Evolutionary conservation across 2,113 vertebrate species (phyloP).

Genomic region (Platysternon megacephalum): DNA sequence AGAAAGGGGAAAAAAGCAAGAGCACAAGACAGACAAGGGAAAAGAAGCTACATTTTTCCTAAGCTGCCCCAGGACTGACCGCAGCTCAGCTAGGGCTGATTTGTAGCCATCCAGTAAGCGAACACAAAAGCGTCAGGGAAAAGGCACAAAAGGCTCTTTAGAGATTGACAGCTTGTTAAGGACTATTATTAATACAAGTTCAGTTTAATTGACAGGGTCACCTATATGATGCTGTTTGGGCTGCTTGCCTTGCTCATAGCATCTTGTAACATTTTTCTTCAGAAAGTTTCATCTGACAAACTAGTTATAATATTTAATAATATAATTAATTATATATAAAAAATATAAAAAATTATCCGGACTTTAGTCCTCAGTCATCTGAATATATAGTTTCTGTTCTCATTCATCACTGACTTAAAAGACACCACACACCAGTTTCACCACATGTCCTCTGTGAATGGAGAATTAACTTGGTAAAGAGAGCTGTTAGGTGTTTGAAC

Average conservation of each 20-base stretch:
- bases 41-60: conserved; percentile 57
- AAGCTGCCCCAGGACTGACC: conserved; percentile 55
- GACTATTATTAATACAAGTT: conserved; percentile 66
- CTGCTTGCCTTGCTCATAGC: not conserved
- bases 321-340: too few species aligned
- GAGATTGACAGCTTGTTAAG: conserved; percentile 72
- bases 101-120: conserved; percentile 58
- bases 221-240: conserved; percentile 47
- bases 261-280: conserved; percentile 35
- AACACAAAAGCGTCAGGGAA: conserved; percentile 65
- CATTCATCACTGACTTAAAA: not conserved
- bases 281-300: not conserved
- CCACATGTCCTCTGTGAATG: not conserved
- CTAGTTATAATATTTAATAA: too few species aligned
- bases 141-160: conserved; percentile 64
- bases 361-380: not conserved
- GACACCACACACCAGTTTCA: not conserved
- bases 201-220: conserved; percentile 68
- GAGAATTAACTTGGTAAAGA: not conserved
- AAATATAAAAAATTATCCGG: too few species aligned
- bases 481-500: not conserved
- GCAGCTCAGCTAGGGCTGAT: conserved; percentile 58
- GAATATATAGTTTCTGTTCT: not conserved
- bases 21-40: conserved; percentile 40
- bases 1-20: conserved; percentile 64